phyloP scores from a whole-genome alignment of 2,113 vertebrate genomes.

The Taurulus bubalis region DNA sequence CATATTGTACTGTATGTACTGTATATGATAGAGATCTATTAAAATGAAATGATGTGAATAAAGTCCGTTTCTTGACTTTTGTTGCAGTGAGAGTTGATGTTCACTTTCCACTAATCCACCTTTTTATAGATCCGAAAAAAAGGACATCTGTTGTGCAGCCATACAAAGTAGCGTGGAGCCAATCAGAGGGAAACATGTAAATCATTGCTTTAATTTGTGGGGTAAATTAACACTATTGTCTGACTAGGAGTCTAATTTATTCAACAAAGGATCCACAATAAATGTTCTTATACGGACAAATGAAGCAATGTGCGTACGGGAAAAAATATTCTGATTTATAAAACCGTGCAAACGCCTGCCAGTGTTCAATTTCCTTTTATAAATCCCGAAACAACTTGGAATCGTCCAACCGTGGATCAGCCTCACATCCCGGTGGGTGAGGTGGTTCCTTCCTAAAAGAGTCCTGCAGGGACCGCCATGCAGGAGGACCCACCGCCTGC shows the following conservation, averaged over 20 bases:
- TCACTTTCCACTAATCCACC: neutral
- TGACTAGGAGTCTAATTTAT: neutral
- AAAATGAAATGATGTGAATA: constrained; percentile 73
- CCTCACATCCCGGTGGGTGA: no score
- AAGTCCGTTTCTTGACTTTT: constrained; percentile 5
- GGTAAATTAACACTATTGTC: neutral
- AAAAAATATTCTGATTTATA: neutral
- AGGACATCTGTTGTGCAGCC: neutral
- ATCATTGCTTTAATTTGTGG: no score
- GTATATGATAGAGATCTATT: constrained; percentile 82
- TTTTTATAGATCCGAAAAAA: neutral
- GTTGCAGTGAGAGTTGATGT: neutral
- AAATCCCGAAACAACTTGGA: neutral
- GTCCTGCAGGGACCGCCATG: no score
- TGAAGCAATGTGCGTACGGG: no score
- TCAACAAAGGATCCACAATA: neutral
- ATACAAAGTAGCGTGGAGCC: neutral
- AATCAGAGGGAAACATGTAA: neutral
- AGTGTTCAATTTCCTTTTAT: neutral
- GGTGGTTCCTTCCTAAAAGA: no score
- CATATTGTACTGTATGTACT: constrained; percentile 83
- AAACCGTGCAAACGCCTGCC: neutral
- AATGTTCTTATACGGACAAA: neutral
- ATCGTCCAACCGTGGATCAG: no score
- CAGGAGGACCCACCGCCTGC: no score